Percentiles rank a stretch among this genome's conserved stretches.
Evolutionary conservation across 2,113 vertebrate species (phyloP).

Genomic region (Prolemur simus): DNA sequence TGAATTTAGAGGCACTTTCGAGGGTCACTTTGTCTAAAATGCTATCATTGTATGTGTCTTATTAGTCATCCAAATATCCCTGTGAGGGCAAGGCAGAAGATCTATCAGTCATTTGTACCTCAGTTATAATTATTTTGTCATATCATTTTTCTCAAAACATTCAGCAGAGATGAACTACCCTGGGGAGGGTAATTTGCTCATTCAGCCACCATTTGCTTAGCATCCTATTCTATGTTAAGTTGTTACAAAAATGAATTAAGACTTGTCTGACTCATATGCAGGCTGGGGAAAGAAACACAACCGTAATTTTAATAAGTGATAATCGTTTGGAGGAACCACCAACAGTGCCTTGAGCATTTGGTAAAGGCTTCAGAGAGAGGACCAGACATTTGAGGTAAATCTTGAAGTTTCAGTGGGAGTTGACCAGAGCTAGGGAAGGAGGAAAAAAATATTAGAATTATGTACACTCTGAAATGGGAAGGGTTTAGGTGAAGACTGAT

Average conservation of each 20-base stretch:
- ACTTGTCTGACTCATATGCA: neutral
- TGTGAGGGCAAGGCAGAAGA: neutral
- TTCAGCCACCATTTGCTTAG: neutral
- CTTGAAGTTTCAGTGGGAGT: neutral
- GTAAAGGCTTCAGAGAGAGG: neutral
- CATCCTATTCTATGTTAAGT: neutral
- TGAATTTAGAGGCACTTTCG: neutral
- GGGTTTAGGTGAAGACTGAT: neutral
- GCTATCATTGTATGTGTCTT: neutral
- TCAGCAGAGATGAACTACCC: neutral
- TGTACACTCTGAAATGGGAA: neutral
- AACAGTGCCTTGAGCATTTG: neutral
- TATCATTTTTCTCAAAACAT: neutral
- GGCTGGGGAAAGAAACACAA: neutral
- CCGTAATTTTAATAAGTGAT: neutral
- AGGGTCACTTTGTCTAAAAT: neutral
- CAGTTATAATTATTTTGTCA: constrained; percentile 3
- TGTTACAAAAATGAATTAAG: constrained; percentile 23
- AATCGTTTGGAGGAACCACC: neutral
- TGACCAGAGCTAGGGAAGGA: neutral
- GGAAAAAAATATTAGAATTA: neutral
- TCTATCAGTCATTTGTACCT: neutral
- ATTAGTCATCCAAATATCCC: neutral
- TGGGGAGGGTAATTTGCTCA: neutral
- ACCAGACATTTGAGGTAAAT: neutral